Conservation (phyloP, 2,888 invertebrate genomes). For the Sphaerophoria taeniata region DNA sequence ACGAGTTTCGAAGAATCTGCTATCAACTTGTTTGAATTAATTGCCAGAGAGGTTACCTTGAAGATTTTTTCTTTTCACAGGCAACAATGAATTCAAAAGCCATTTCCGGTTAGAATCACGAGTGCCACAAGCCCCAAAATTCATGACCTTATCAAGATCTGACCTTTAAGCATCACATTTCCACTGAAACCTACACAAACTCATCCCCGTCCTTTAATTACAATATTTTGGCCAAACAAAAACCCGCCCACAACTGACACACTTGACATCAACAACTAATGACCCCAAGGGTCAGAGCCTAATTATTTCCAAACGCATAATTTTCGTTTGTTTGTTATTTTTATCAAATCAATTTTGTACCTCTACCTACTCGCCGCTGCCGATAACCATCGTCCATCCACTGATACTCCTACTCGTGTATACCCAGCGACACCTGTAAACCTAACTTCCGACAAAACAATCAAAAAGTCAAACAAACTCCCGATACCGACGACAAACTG, state of each 20-base stretch:
- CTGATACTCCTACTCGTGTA: neutral
- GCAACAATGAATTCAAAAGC: too few species aligned
- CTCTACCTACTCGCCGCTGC: neutral
- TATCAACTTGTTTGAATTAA: too few species aligned
- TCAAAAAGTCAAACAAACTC: slow-evolving; percentile 43
- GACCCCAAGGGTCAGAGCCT: slow-evolving; percentile 46
- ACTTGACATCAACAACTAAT: slow-evolving; percentile 46
- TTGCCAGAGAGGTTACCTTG: too few species aligned
- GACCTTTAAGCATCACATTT: too few species aligned
- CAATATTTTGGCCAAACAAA: slow-evolving; percentile 47
- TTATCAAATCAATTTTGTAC: slow-evolving; percentile 61
- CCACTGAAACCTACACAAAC: too few species aligned
- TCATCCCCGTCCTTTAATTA: slow-evolving; percentile 29
- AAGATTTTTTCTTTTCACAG: too few species aligned
- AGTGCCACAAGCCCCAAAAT: too few species aligned
- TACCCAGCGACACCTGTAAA: slow-evolving; percentile 60
- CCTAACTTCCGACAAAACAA: slow-evolving; percentile 60
- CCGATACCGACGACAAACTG: slow-evolving; percentile 7
- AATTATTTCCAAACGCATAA: slow-evolving; percentile 50
- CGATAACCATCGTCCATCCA: slow-evolving; percentile 40
- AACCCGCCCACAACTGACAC: slow-evolving; percentile 47
- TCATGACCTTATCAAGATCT: too few species aligned
- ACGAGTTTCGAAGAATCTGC: too few species aligned
- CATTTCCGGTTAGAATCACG: too few species aligned
- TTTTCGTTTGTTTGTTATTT: slow-evolving; percentile 55